A percentile compares a stretch with the other conserved stretches of the same genome.
These are phyloP conservation scores for Drosophila ogumai DNA, from an alignment of 1,140 invertebrate genomes.

Conservation along the genomic window DNA sequence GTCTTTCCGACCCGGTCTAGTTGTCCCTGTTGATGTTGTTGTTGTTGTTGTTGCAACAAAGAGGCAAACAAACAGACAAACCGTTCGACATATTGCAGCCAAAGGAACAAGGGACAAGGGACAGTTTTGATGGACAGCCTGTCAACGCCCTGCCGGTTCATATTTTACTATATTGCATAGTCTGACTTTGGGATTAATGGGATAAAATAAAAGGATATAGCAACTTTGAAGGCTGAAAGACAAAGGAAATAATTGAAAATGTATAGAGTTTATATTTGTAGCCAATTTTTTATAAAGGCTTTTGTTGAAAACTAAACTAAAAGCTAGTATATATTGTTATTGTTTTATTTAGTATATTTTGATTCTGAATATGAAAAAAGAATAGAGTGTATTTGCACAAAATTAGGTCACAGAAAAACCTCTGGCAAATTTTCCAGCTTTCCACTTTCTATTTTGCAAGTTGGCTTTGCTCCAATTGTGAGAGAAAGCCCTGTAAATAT, in stretches of 20 bases:
- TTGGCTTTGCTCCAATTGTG: neutral
- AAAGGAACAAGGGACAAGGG: conserved; percentile 9
- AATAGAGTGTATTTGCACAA: neutral
- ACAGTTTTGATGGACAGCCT: conserved; percentile 53
- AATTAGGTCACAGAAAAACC: conserved; percentile 13
- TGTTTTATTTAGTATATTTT: too few species aligned
- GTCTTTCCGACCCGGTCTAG: neutral
- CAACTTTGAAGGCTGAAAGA: neutral
- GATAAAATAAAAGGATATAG: neutral
- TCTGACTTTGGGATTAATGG: conserved; percentile 21
- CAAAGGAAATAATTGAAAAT: neutral
- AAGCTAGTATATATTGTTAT: too few species aligned
- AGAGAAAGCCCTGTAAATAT: conserved; percentile 9
- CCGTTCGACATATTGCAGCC: conserved; percentile 50
- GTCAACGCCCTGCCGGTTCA: conserved; percentile 53
- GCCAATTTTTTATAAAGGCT: neutral
- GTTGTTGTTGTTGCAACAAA: conserved; percentile 50
- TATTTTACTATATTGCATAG: conserved; percentile 53
- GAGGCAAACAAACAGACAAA: conserved; percentile 32
- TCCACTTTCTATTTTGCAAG: neutral
- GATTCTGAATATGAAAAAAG: neutral
- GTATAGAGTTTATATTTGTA: neutral
- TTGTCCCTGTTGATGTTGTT: neutral
- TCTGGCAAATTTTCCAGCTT: neutral
- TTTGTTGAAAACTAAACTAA: neutral